A percentile compares a stretch with the other conserved stretches of the same genome.
phyloP scores from a whole-genome alignment of 1,140 invertebrate genomes.

The Mylabris phalerata region DNA sequence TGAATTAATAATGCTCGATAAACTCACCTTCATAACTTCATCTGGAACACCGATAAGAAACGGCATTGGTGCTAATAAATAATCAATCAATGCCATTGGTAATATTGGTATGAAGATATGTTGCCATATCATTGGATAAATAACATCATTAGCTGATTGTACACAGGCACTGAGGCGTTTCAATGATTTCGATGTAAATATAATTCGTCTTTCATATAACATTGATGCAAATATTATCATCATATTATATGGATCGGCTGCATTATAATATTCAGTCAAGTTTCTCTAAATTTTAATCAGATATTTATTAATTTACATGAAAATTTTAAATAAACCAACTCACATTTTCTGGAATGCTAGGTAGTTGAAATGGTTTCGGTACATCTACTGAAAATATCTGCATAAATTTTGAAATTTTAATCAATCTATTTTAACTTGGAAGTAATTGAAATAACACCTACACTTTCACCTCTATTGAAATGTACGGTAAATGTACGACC shows the following conservation, averaged over 20 bases:
- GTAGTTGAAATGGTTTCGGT: slow-evolving; percentile 72
- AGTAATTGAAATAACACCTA: slow-evolving; percentile 21
- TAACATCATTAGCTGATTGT: slow-evolving; percentile 84
- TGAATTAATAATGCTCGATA: background rate
- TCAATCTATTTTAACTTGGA: background rate
- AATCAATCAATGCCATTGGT: slow-evolving; percentile 80
- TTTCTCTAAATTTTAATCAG: slow-evolving; percentile 65
- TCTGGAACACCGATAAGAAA: slow-evolving; percentile 90
- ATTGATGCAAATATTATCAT: slow-evolving; percentile 90
- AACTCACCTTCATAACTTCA: slow-evolving; percentile 67
- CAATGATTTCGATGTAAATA: slow-evolving; percentile 81
- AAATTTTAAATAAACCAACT: slow-evolving; percentile 44
- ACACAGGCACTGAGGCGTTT: slow-evolving; percentile 86
- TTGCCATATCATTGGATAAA: slow-evolving; percentile 98
- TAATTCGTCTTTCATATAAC: slow-evolving; percentile 85
- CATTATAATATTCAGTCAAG: slow-evolving; percentile 92
- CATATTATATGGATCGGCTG: slow-evolving; percentile 87
- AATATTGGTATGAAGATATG: slow-evolving; percentile 95
- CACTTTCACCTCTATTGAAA: slow-evolving; percentile 39
- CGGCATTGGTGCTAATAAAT: slow-evolving; percentile 89
- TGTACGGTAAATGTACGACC: slow-evolving; percentile 35
- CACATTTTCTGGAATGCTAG: slow-evolving; percentile 92
- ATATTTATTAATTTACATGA: background rate
- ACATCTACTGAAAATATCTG: slow-evolving; percentile 71
- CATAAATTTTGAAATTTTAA: slow-evolving; percentile 32